phyloP scores from a whole-genome alignment of 2,888 invertebrate genomes.

The Petrolisthes cinctipes region DNA sequence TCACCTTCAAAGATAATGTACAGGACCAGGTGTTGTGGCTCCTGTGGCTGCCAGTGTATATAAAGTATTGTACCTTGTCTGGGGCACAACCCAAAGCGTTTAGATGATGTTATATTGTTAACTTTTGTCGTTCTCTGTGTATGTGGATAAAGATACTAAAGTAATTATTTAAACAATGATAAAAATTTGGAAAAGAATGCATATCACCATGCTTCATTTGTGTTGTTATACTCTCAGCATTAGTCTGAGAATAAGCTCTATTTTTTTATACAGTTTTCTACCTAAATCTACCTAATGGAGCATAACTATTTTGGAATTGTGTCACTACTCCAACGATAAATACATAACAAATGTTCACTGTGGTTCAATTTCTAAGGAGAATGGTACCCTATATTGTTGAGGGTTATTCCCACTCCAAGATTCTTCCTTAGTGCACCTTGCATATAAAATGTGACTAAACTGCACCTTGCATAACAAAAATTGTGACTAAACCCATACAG shows the following conservation, averaged over 20 bases:
- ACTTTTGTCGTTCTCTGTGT: constrained; percentile 45
- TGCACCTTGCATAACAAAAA: background rate
- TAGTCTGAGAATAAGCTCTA: constrained; percentile 53
- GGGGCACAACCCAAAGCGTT: constrained; percentile 55
- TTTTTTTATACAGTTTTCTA: constrained; percentile 62
- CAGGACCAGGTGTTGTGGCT: constrained; percentile 28
- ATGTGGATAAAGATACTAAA: constrained; percentile 45
- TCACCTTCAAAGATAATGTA: constrained; percentile 25
- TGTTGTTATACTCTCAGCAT: constrained; percentile 54
- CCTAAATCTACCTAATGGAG: constrained; percentile 57
- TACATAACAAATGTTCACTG: constrained; percentile 34
- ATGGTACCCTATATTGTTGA: no score
- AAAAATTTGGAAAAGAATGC: constrained; percentile 52
- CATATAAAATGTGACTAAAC: constrained; percentile 1
- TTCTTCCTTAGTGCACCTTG: background rate
- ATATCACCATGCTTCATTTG: constrained; percentile 59
- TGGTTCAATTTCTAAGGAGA: constrained; percentile 7
- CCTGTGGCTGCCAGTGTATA: constrained; percentile 50
- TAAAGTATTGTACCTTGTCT: constrained; percentile 57
- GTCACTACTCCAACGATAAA: constrained; percentile 40
- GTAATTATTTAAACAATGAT: constrained; percentile 49
- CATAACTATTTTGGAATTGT: constrained; percentile 54
- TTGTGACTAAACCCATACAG: background rate
- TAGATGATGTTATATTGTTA: constrained; percentile 49
- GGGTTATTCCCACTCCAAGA: background rate